Evolutionary conservation across 2,797 vertebrate genomes (phyloP).

Genomic region (Lindbergichthys nudifrons): DNA sequence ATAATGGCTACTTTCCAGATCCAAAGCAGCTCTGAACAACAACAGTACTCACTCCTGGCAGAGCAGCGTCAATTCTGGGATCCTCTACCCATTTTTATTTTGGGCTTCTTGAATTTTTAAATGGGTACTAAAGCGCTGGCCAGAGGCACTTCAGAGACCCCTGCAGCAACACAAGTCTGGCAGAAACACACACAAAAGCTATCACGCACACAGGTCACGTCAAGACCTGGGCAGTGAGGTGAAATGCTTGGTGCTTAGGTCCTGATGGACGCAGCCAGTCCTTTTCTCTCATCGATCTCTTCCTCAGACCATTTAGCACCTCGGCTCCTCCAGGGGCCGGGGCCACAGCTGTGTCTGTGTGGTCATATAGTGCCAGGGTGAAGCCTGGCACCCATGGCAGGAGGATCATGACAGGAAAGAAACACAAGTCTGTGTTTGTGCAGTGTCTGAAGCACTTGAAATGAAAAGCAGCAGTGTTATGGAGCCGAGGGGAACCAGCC

Average conservation of each 20-base stretch:
- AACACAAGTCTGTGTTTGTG: constrained; percentile 69
- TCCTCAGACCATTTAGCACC: constrained; percentile 79
- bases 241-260: constrained; percentile 70
- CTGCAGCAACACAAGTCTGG: constrained; percentile 55
- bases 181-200: constrained; percentile 51
- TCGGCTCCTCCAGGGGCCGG: constrained; percentile 56
- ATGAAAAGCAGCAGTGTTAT: constrained; percentile 67
- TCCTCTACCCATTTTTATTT: constrained; percentile 70
- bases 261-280: constrained; percentile 72
- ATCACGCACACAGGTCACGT: constrained; percentile 57
- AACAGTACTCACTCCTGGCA: constrained; percentile 35
- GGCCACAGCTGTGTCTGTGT: constrained; percentile 63
- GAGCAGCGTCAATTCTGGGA: constrained; percentile 38
- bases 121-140: constrained; percentile 62
- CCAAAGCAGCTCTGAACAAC: constrained; percentile 13
- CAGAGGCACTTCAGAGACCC: constrained; percentile 78
- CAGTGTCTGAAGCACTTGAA: constrained; percentile 68
- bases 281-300: constrained; percentile 73
- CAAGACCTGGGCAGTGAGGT: constrained; percentile 64
- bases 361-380: constrained; percentile 56
- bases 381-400: constrained; percentile 46
- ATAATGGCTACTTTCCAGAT: constrained; percentile 24
- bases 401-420: constrained; percentile 67
- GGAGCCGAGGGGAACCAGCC: constrained; percentile 72
- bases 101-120: constrained; percentile 80